Evolutionary conservation across 1,140 invertebrate genomes (phyloP).

Genomic region (Apis dorsata): DNA sequence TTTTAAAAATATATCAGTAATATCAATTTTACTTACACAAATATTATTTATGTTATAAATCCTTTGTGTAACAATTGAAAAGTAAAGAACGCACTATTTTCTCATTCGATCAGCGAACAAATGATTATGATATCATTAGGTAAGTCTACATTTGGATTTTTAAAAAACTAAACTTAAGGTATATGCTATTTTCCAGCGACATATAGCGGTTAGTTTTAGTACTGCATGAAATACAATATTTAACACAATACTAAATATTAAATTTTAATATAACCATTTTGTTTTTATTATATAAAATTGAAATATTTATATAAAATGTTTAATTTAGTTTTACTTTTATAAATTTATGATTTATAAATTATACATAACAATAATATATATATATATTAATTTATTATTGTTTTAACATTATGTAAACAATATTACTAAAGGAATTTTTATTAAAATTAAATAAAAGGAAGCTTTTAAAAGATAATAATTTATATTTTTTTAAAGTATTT

Average conservation of each 20-base stretch:
- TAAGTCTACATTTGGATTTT: constrained; percentile 64
- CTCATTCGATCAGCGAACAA: constrained; percentile 66
- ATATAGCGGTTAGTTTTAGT: constrained; percentile 4
- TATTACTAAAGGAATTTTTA: neutral
- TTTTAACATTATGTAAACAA: neutral
- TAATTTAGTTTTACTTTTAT: neutral
- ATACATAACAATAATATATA: too few relatives aligned
- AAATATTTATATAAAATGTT: neutral
- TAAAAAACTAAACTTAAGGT: constrained; percentile 57
- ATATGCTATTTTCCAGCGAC: constrained; percentile 21
- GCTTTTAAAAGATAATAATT: too few relatives aligned
- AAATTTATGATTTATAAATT: neutral
- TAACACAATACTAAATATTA: neutral
- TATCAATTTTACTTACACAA: constrained; percentile 32
- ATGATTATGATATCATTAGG: constrained; percentile 58
- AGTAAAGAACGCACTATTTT: constrained; percentile 36
- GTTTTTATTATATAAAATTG: neutral
- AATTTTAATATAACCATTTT: neutral
- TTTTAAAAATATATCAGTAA: neutral
- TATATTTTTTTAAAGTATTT: too few relatives aligned
- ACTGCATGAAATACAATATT: neutral
- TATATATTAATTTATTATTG: neutral
- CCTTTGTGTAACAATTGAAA: constrained; percentile 17
- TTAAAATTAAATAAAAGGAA: neutral
- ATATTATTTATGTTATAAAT: constrained; percentile 3